Conservation (phyloP, 2,113 vertebrate genomes). For the Lutjanus erythropterus region DNA sequence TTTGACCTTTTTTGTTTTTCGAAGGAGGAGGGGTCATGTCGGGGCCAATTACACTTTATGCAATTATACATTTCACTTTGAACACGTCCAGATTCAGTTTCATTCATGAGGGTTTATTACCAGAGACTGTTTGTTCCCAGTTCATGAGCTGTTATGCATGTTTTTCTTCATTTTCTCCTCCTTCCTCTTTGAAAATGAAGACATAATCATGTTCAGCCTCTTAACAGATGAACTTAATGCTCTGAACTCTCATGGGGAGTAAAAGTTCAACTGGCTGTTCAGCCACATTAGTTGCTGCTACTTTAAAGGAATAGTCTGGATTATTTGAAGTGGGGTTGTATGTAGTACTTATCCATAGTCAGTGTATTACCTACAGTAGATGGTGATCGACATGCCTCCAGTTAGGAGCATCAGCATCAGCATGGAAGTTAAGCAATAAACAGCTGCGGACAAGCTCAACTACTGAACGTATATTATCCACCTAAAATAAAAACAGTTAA, state of each 20-base stretch:
- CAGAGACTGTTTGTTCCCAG: not conserved
- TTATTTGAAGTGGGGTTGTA: too few species aligned
- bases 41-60: constrained; percentile 51
- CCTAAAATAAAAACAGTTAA: too few species aligned
- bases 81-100: not conserved
- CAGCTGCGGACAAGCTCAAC: too few species aligned
- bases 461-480: too few species aligned
- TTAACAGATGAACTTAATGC: constrained; percentile 7
- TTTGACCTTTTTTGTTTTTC: constrained; percentile 60
- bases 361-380: too few species aligned
- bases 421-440: too few species aligned
- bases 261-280: not conserved
- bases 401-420: too few species aligned
- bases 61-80: constrained; percentile 36
- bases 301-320: too few species aligned
- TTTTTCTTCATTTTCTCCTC: not conserved
- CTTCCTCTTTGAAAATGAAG: not conserved
- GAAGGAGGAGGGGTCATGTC: constrained; percentile 38
- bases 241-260: constrained; percentile 11
- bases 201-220: not conserved
- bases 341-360: too few species aligned
- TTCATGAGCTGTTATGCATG: not conserved
- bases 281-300: not conserved
- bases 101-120: constrained; percentile 20
- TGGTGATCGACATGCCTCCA: too few species aligned